Conservation (phyloP, 2,113 vertebrate species). For the Muntiacus reevesi region DNA sequence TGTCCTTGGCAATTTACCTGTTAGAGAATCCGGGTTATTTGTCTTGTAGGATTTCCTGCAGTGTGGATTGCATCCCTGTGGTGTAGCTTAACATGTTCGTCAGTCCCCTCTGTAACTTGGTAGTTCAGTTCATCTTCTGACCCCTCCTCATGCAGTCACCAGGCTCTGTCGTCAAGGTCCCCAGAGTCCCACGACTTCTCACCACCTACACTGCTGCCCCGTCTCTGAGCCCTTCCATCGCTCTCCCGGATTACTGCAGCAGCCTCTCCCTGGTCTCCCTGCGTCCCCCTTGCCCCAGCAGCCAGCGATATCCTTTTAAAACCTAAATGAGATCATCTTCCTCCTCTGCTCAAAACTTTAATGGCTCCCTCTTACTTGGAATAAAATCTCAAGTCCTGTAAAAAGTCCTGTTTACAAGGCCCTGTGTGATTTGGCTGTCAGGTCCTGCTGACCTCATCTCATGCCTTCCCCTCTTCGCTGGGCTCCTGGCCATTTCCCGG, state of each 20-base stretch:
- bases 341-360: not conserved
- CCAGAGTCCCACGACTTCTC: not conserved
- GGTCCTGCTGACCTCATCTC: not conserved
- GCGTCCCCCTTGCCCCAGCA: not conserved
- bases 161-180: not conserved
- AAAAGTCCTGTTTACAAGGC: not conserved
- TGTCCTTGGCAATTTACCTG: not conserved
- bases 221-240: fast-evolving
- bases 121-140: not conserved
- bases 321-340: not conserved
- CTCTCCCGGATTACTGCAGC: not conserved
- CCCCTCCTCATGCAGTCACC: not conserved
- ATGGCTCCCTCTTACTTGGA: not conserved
- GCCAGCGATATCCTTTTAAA: not conserved
- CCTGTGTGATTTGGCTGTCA: not conserved
- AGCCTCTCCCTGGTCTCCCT: not conserved
- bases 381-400: not conserved
- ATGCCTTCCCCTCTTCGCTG: not conserved
- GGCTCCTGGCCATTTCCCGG: not conserved
- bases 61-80: not conserved
- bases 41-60: not conserved
- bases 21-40: not conserved
- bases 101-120: not conserved
- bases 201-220: too few species aligned
- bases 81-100: not conserved